Conservation (phyloP, 2,888 invertebrate genomes). For the Dynastes maya region DNA sequence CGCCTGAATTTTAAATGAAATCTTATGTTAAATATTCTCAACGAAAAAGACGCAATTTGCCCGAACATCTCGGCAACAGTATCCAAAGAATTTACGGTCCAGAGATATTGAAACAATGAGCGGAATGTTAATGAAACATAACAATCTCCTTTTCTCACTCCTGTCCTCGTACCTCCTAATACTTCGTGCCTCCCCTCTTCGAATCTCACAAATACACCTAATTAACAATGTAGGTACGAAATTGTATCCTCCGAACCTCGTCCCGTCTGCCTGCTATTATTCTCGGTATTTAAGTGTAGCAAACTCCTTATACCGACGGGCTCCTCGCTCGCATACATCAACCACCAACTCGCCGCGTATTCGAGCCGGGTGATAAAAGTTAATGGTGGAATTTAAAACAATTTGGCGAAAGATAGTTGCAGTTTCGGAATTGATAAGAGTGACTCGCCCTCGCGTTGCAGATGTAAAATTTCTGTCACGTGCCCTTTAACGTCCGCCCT, state of each 20-base stretch:
- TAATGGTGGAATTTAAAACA: slow-evolving; percentile 30
- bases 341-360: slow-evolving; percentile 14
- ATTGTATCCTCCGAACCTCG: slow-evolving; percentile 6
- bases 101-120: slow-evolving; percentile 25
- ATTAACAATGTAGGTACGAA: slow-evolving; percentile 29
- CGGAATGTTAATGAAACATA: slow-evolving; percentile 39
- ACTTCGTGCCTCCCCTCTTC: not conserved
- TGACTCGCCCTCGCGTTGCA: not conserved
- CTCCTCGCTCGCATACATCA: slow-evolving; percentile 13
- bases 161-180: not conserved
- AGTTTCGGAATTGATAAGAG: slow-evolving; percentile 23
- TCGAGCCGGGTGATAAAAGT: slow-evolving; percentile 8
- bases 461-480: slow-evolving; percentile 27
- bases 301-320: not conserved
- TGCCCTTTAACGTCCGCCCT: slow-evolving; percentile 4
- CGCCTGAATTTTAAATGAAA: not conserved
- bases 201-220: slow-evolving; percentile 30
- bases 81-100: slow-evolving; percentile 35
- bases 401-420: slow-evolving; percentile 30
- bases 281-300: slow-evolving; percentile 10
- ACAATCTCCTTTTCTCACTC: slow-evolving; percentile 16
- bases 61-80: slow-evolving; percentile 9
- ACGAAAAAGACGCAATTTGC: not conserved
- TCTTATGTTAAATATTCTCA: not conserved
- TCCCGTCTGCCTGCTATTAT: not conserved